A percentile compares a stretch with the other conserved stretches of the same genome.
Evolutionary conservation across 1,140 invertebrate genomes (phyloP).

Genomic region (Whitmania pigra): DNA sequence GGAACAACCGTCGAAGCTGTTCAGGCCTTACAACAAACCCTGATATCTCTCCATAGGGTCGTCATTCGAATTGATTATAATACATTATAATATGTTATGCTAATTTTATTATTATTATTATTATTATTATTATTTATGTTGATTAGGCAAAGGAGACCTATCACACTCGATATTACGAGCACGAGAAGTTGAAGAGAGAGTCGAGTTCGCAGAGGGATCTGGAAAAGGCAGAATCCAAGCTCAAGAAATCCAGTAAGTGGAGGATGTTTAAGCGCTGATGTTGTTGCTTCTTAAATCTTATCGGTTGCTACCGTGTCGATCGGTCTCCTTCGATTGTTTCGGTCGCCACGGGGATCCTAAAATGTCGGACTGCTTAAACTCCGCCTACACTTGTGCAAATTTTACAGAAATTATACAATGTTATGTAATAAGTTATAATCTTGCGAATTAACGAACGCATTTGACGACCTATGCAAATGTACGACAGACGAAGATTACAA

Average conservation of each 20-base stretch:
- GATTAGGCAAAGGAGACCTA: constrained; percentile 74
- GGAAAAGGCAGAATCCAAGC: constrained; percentile 79
- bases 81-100: no score
- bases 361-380: no score
- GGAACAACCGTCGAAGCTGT: constrained; percentile 75
- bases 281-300: no score
- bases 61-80: constrained; percentile 20
- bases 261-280: no score
- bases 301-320: no score
- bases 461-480: neutral
- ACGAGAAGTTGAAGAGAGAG: constrained; percentile 77
- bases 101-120: no score
- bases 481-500: constrained; percentile 67
- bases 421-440: no score
- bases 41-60: constrained; percentile 51
- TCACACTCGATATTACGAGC: constrained; percentile 63
- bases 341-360: no score
- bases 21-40: constrained; percentile 72
- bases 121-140: neutral
- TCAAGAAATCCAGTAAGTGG: constrained; percentile 67
- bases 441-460: no score
- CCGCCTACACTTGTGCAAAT: no score
- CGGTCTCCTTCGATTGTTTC: no score
- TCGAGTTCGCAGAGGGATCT: constrained; percentile 76
- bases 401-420: no score